phyloP scores from a whole-genome alignment of 2,113 vertebrate species.

The Arenaria interpres region DNA sequence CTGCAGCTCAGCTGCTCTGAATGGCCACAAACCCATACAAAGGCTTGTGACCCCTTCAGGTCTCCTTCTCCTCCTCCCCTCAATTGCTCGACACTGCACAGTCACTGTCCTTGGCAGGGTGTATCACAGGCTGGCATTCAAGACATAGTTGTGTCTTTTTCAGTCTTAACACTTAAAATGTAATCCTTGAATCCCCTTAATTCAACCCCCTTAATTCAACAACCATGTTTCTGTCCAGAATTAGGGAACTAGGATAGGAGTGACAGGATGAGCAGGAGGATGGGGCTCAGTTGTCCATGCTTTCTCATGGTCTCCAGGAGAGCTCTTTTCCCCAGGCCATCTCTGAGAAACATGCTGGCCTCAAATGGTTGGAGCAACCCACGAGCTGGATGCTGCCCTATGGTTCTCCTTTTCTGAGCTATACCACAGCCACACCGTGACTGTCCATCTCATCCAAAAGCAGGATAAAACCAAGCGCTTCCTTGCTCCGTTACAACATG shows the following conservation, averaged over 20 bases:
- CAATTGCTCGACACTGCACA: background rate
- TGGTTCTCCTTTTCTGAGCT: background rate
- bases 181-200: background rate
- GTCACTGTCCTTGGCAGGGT: background rate
- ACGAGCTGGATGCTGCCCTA: background rate
- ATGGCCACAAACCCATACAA: background rate
- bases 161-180: background rate
- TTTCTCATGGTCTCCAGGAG: background rate
- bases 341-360: background rate
- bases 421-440: background rate
- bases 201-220: background rate
- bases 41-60: background rate
- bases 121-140: background rate
- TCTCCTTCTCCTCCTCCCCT: background rate
- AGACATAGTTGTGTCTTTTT: background rate
- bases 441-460: background rate
- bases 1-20: background rate
- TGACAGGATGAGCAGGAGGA: background rate
- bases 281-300: background rate
- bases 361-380: background rate
- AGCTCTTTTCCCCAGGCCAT: background rate
- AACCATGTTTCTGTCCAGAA: background rate
- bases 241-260: background rate
- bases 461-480: background rate
- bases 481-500: accelerated